These are phyloP conservation scores for Dysmachus trigonus DNA, from an alignment of 2,888 invertebrate species.

Conservation along the genomic window DNA sequence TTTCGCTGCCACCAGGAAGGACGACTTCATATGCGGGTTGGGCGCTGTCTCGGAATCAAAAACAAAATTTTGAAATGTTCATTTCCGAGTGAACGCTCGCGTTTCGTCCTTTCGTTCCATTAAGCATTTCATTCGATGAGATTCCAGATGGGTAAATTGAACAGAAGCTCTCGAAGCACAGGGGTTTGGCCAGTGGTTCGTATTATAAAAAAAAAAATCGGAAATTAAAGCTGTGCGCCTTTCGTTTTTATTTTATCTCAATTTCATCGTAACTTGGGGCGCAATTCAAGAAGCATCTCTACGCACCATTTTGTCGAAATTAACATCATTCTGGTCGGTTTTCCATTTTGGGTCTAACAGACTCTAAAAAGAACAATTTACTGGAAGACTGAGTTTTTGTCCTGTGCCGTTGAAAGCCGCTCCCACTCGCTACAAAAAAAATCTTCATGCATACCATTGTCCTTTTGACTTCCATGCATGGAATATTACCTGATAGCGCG, in stretches of 20 bases:
- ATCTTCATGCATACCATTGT: not conserved
- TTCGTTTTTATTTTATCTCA: not conserved
- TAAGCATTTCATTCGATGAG: slow-evolving; percentile 13
- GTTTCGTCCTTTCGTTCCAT: slow-evolving; percentile 1
- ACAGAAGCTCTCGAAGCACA: not conserved
- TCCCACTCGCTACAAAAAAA: not conserved
- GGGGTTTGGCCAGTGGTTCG: not conserved
- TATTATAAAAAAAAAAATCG: not conserved
- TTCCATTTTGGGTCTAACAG: not conserved
- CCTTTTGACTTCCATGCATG: not conserved
- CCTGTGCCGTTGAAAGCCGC: not conserved
- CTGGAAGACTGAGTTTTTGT: not conserved
- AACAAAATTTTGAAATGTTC: not conserved
- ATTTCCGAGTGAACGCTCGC: slow-evolving; percentile 19
- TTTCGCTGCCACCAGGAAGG: not conserved
- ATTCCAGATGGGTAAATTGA: slow-evolving; percentile 19
- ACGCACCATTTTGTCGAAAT: slow-evolving; percentile 5
- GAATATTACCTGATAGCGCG: not conserved
- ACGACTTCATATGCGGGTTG: not conserved
- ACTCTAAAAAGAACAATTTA: not conserved
- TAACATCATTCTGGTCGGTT: not conserved
- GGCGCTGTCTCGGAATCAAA: not conserved
- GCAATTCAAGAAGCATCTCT: not conserved
- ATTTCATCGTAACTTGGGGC: not conserved
- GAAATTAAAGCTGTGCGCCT: not conserved